Conservation (phyloP, 2,113 vertebrate genomes). For the Nannospalax galili region DNA sequence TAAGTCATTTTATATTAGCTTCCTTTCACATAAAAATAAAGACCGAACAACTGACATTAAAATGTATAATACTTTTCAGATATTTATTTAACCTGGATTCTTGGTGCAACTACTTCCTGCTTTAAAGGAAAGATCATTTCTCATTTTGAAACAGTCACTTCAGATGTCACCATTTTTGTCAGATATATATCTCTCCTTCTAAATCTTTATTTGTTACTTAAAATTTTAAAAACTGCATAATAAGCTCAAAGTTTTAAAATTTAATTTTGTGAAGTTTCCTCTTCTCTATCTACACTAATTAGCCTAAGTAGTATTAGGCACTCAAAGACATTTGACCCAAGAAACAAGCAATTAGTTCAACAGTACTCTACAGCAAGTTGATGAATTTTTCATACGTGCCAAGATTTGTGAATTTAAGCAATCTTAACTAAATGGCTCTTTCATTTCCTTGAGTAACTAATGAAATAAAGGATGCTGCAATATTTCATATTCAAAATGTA, state of each 20-base stretch:
- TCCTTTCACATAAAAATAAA: conserved; percentile 42
- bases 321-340: conserved; percentile 59
- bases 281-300: conserved; percentile 18
- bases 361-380: conserved; percentile 46
- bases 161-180: background rate
- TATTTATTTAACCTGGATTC: background rate
- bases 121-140: conserved; percentile 10
- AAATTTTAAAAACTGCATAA: conserved; percentile 3
- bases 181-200: background rate
- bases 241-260: conserved; percentile 42
- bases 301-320: conserved; percentile 32
- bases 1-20: background rate
- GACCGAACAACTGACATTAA: background rate
- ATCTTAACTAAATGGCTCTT: conserved; percentile 72
- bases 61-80: background rate
- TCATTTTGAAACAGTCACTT: conserved; percentile 5
- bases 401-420: conserved; percentile 77
- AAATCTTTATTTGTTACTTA: background rate
- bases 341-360: conserved; percentile 69
- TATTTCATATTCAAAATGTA: conserved; percentile 1
- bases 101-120: background rate
- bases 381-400: conserved; percentile 73
- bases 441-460: conserved; percentile 72
- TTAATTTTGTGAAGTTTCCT: conserved; percentile 1
- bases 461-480: conserved; percentile 70